Evolutionary conservation across 2,888 invertebrate species (phyloP), one percentile per base, ranked within the genome.

Genomic region (Eurytoma californica): DNA sequence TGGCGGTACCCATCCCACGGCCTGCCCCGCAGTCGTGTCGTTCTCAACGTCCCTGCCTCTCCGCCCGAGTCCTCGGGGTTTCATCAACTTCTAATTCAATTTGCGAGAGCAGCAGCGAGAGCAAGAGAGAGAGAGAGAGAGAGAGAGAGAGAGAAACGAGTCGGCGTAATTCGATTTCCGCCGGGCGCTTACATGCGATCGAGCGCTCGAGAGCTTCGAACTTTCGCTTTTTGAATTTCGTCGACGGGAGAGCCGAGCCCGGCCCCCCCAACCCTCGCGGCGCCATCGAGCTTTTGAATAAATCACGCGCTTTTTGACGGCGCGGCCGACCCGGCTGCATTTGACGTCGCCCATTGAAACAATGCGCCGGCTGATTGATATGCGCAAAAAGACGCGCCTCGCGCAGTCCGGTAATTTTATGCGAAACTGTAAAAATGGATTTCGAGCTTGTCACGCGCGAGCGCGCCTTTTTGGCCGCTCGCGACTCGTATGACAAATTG

Each of bases 1-100:
- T 77, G 58, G 65, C 51, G 51, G 28, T 58, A 58, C 67, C 67
- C 58, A 30, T 67, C 60, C 49, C 58, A 20, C 14, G 24, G 18
- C 20, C 58, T 20, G 30, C 3, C 60, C 3, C 24, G 5, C 24
- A 3, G 53, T 12, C 13, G 39, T 18, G 30, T 13, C 1, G 55
- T 53, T 12, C 30, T n/a, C 78, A 61, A 9, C 63, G n/a, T 63
- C 18, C 63, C 47, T 47, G 39, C 47, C 39, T 39, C 24, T 24
- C 24, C 24, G 24, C 24, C 20, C 24, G 51, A 51, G 51, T 24
- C 58, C 66, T 30, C 66, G 58, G 39, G 39, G 79, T 75, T 79
- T 79, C 79, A 79, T 79, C 79, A 74, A 74, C 70, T 79, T 74
- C 79, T 79, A 79, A 79, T 74, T 79, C 65, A 79, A 79, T 79